A percentile compares a stretch with the other conserved stretches of the same genome.
These are phyloP conservation scores for Rhingia rostrata DNA, from an alignment of 2,888 invertebrate species.

Conservation along the genomic window DNA sequence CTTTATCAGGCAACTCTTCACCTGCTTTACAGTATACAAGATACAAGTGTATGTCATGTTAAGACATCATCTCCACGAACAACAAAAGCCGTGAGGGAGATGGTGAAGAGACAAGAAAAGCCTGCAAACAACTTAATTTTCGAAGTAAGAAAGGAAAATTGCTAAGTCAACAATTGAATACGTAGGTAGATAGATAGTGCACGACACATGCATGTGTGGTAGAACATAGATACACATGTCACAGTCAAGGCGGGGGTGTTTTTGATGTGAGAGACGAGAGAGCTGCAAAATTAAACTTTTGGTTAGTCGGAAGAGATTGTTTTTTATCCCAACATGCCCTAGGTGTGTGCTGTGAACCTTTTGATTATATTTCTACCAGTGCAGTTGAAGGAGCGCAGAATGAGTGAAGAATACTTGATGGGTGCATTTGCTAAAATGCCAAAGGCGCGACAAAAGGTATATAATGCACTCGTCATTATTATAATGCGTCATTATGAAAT, in stretches of 20 bases:
- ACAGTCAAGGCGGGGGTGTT: no score
- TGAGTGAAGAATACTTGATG: conserved; percentile 35
- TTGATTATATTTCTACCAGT: conserved; percentile 26
- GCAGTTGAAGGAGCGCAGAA: conserved; percentile 27
- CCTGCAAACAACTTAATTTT: conserved; percentile 71
- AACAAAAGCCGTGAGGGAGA: conserved; percentile 31
- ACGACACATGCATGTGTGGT: conserved; percentile 16
- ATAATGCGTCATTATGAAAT: conserved; percentile 63
- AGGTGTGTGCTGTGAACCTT: conserved; percentile 13
- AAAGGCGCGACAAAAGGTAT: conserved; percentile 49
- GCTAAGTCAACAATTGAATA: conserved; percentile 70
- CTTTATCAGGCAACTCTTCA: conserved; percentile 25
- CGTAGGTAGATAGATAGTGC: conserved; percentile 37
- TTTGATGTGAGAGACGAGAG: conserved; percentile 19
- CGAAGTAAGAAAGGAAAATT: conserved; percentile 64
- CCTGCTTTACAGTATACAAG: conserved; percentile 15
- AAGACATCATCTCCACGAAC: conserved; percentile 57
- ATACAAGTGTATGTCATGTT: conserved; percentile 54
- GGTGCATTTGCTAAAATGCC: conserved; percentile 55
- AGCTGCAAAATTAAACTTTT: conserved; percentile 43
- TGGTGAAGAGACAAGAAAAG: conserved; percentile 57
- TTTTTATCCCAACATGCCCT: conserved; percentile 4
- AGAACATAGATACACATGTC: background rate
- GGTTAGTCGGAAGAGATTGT: conserved; percentile 22
- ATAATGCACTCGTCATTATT: conserved; percentile 46